Base-by-base conservation (phyloP, 2,888 invertebrate species). In the Melinaea menophilus region DNA sequence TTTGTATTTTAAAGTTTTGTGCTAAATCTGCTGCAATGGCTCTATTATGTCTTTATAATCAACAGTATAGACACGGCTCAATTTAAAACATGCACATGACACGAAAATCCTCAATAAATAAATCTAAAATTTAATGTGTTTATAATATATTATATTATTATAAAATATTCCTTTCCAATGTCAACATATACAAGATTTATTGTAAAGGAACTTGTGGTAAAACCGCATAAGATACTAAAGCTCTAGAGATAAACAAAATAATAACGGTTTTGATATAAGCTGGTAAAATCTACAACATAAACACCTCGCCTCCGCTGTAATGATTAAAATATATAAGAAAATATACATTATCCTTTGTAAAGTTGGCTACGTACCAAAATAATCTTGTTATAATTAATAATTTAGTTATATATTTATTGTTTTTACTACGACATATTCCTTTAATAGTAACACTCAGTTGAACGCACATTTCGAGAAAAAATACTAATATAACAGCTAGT, bases 311-410 rank as follows among this genome's bases (percentile, higher is more conserved):
- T 71, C 66, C 67, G 73, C 77, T 76, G 78, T 77, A 79, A 77
- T 75, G 74, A 74, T 78, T 85, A 84, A 84, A 72, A 70, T 71
- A 72, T 70, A 73, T 88, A 86, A 72, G 82, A 88, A 88, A 88
- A 88, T 88, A 88, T 75, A 41, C 3, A 41, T 68, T 60, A 73
- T 68, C 71, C 71, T 63, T 66, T 66, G 63, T 66, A 71, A 68
- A 69, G 69, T 64, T 64, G 65, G 75, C 63, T 66, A 65, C 63
- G 65, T 74, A 72, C 67, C 67, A 73, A 86, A 86, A 85, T 84
- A 86, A 80, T 85, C 78, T 84, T 81, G 77, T 83, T 85, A 82
- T 85, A 83, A 85, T 72, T 62, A 73, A 61, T 62, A 57, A 62
- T 61, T 66, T 70, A 69, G 65, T 77, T 75, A 75, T 76, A 78